Conservation (phyloP, 2,797 vertebrate species). For the Pitangus sulphuratus region DNA sequence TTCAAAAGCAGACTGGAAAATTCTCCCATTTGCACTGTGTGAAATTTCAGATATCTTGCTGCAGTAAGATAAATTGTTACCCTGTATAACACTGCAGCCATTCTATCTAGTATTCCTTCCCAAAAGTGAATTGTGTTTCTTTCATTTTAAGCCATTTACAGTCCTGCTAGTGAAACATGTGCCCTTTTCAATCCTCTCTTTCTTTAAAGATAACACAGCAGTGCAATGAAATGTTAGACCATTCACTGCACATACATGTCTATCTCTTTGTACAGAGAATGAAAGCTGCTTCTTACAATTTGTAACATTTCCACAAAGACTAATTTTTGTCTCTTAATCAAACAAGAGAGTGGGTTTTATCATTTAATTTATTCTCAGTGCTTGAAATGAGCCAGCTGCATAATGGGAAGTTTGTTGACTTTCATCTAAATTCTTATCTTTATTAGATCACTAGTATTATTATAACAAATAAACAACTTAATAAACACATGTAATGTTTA, state of each 20-base stretch:
- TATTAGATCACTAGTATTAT: constrained; percentile 77
- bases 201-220: neutral
- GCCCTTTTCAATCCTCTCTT: neutral
- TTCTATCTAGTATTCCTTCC: neutral
- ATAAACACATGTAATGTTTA: constrained; percentile 82
- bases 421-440: constrained; percentile 75
- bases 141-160: constrained; percentile 49
- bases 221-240: neutral
- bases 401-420: constrained; percentile 71
- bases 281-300: constrained; percentile 41
- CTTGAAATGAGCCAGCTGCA: constrained; percentile 73
- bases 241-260: neutral
- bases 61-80: constrained; percentile 6
- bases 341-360: constrained; percentile 62
- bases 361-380: constrained; percentile 75
- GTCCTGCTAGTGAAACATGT: constrained; percentile 29
- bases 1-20: constrained; percentile 41
- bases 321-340: constrained; percentile 69
- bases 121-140: constrained; percentile 28
- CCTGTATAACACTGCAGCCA: neutral
- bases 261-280: constrained; percentile 23
- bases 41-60: neutral
- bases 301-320: constrained; percentile 65
- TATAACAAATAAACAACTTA: constrained; percentile 92
- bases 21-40: neutral